These are phyloP conservation scores for Bos taurus DNA, from an alignment of 2,113 vertebrate species.

Conservation along the genomic window ARS-UCD2.0 NC_037328.1:71553501-71554000, in stretches of 20 bases:
- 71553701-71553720: neutral
- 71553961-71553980: neutral
- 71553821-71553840: neutral
- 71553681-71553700: neutral
- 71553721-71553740: neutral
- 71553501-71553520: neutral
- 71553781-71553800: neutral
- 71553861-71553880: neutral
- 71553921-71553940: neutral
- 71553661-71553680: neutral
- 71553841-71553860: neutral
- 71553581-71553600: neutral
- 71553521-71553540: neutral
- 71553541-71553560: neutral
- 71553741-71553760: neutral
- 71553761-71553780: neutral
- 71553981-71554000: neutral
- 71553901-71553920: neutral
- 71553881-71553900: neutral
- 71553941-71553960: neutral
- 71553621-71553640: neutral
- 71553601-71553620: neutral
- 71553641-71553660: neutral
- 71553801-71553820: neutral
- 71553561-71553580: neutral